Percentiles rank a stretch among this genome's conserved stretches.
Evolutionary conservation across 2,797 vertebrate genomes (phyloP).

Genomic region (Ceyx erithaca): DNA sequence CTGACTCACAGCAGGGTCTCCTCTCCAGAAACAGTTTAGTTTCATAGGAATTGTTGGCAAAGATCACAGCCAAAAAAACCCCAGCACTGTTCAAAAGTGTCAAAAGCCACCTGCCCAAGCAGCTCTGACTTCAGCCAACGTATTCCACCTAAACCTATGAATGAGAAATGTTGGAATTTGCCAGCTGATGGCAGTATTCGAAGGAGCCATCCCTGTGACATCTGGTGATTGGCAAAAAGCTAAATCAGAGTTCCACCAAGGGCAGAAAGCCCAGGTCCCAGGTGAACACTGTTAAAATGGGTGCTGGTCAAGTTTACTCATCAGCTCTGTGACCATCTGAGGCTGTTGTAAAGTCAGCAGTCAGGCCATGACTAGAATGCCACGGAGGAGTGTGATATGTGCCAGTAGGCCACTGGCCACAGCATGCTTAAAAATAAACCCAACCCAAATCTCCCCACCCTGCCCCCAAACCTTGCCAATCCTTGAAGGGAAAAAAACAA

Average conservation of each 20-base stretch:
- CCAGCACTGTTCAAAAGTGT: neutral
- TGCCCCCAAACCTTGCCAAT: neutral
- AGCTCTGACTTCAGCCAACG: neutral
- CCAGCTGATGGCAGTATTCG: conserved; percentile 63
- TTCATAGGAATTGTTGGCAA: neutral
- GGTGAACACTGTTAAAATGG: neutral
- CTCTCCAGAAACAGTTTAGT: neutral
- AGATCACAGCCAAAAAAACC: neutral
- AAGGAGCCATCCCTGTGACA: conserved; percentile 36
- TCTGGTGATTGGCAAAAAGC: neutral
- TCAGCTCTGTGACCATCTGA: neutral
- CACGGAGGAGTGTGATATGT: neutral
- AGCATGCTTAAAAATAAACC: neutral
- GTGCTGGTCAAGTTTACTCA: neutral
- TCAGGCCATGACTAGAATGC: neutral
- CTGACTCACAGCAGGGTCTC: neutral
- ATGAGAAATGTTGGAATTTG: conserved; percentile 49
- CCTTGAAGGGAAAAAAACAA: no score
- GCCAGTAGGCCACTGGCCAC: neutral
- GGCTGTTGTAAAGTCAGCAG: neutral
- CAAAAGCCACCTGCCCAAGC: neutral
- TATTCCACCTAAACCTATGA: neutral
- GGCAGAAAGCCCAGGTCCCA: neutral
- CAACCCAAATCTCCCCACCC: neutral
- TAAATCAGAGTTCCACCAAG: neutral